Conservation (phyloP, 2,113 vertebrate species). For the Protobothrops mucrosquamatus region DNA sequence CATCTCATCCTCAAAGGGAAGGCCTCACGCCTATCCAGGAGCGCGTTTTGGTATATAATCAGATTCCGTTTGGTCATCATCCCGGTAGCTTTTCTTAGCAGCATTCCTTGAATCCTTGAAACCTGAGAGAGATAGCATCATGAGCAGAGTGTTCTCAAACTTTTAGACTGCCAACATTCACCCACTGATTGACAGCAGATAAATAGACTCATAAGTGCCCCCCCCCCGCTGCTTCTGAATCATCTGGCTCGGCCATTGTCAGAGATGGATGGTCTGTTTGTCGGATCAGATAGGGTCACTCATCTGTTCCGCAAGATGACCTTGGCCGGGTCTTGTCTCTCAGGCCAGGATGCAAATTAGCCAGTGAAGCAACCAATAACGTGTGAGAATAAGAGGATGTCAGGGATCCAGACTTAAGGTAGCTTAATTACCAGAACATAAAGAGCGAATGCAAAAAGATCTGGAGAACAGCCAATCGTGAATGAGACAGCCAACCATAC, state of each 20-base stretch:
- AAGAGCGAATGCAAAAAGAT: not conserved
- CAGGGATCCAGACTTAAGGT: not conserved
- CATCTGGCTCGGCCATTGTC: not conserved
- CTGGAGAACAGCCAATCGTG: not conserved
- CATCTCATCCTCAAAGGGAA: not conserved
- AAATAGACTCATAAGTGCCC: not conserved
- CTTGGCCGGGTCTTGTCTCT: constrained; percentile 1
- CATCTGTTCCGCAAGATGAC: not conserved
- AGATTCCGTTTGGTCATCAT: not conserved
- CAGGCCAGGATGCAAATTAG: constrained; percentile 4
- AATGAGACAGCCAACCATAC: too few species aligned
- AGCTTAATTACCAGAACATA: not conserved
- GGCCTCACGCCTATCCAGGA: not conserved
- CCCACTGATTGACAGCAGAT: constrained; percentile 5
- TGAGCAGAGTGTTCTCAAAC: constrained; percentile 7
- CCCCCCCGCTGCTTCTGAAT: not conserved
- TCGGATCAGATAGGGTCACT: not conserved
- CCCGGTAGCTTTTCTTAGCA: not conserved
- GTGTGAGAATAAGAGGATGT: not conserved
- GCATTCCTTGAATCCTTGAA: constrained; percentile 9
- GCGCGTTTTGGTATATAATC: not conserved
- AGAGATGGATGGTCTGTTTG: not conserved
- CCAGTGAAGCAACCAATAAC: not conserved
- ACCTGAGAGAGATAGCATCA: not conserved
- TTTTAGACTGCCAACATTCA: not conserved